A percentile compares a stretch with the other conserved stretches of the same genome.
Conservation (phyloP, 2,797 vertebrate genomes). For the Paratrypauchen microcephalus region DNA sequence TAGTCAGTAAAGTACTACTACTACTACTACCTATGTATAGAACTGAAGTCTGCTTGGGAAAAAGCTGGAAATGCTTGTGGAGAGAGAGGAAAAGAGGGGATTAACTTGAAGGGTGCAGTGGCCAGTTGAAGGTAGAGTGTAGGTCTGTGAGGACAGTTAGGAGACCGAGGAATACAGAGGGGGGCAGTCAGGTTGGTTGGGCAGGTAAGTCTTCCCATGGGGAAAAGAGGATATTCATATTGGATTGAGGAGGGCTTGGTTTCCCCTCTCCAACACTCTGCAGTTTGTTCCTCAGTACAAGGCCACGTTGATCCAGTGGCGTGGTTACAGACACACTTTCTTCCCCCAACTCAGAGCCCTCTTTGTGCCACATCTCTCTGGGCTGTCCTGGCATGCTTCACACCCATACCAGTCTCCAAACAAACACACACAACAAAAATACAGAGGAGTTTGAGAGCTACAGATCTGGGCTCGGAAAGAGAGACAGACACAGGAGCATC, state of each 20-base stretch:
- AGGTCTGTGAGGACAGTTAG: constrained; percentile 1
- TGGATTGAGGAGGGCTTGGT: constrained; percentile 46
- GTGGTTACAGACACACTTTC: constrained; percentile 59
- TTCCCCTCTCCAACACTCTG: constrained; percentile 75
- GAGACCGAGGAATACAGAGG: constrained; percentile 22
- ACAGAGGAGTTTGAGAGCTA: constrained; percentile 39
- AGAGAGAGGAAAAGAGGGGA: constrained; percentile 6
- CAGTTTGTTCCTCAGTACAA: constrained; percentile 77
- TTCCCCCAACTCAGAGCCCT: constrained; percentile 59
- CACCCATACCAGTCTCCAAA: constrained; percentile 36
- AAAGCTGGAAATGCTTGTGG: constrained; percentile 6
- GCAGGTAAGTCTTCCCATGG: constrained; percentile 9
- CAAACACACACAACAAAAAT: constrained; percentile 50
- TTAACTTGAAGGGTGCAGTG: constrained; percentile 28
- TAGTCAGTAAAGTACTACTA: constrained; percentile 24
- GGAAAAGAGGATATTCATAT: constrained; percentile 38
- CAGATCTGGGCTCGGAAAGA: constrained; percentile 50
- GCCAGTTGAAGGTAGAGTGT: constrained; percentile 9
- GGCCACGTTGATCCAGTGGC: constrained; percentile 68
- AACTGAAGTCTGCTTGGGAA: constrained; percentile 18
- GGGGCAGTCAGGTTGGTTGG: constrained; percentile 49
- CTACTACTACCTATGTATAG: constrained; percentile 9
- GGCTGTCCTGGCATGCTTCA: constrained; percentile 62
- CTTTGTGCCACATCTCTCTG: constrained; percentile 68
- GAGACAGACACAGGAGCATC: constrained; percentile 61